Base-by-base conservation (phyloP, 2,888 invertebrate genomes). In the Hemithea aestivaria region DNA sequence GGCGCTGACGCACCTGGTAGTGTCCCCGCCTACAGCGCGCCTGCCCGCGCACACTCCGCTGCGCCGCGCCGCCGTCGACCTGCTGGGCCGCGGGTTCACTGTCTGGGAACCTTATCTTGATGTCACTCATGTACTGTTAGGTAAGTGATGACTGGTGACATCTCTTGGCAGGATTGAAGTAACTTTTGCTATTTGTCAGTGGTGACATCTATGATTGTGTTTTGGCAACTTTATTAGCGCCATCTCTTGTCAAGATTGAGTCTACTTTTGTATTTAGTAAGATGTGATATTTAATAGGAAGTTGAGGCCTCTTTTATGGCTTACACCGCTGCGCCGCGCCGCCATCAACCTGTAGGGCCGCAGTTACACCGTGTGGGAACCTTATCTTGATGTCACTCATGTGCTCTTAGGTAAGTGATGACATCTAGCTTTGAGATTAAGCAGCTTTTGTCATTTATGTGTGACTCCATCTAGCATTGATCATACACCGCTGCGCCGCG, bases 291-390 rank as follows among this genome's bases (percentile, higher is more conserved):
- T n/a, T n/a, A n/a, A n/a, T n/a, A n/a, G n/a, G n/a, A n/a, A n/a
- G n/a, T n/a, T n/a, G n/a, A n/a, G n/a, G n/a, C n/a, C n/a, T n/a
- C n/a, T n/a, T n/a, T n/a, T n/a, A n/a, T n/a, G n/a, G n/a, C n/a
- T n/a, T n/a, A n/a, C n/a, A n/a, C n/a, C 98, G n/a, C 84, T 98
- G 27, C 90, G 98, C 1, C 88, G 99, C 45, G 99, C 99, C 6
- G 98, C 99, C 0, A 97, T 99, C 27, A 99, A 99, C 89, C 90
- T 99, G 48, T 91, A 99, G 48, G 99, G 99, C 0, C 90, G 99
- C 26, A 98, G 98, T 2, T 99, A 99, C 80, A 96, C 97, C 0
- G 98, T 99, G 0, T 99, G 99, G 99, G 99, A 99, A 70, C 99
- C 99, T 0, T 98, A 99, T 22, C 42, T 85, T 11, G 84, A 87